Conservation (phyloP, 2,113 vertebrate genomes). For the human (Homo sapiens) region GRCh38 chr7:106036501-106037000, state of each 20-base stretch:
- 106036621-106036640: background rate
- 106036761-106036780: background rate
- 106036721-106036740: background rate
- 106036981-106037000: background rate
- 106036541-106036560: background rate
- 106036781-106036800: background rate
- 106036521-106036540: background rate
- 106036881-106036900: too few species aligned
- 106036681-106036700: background rate
- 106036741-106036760: background rate
- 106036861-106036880: background rate
- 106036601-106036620: background rate
- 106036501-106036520: background rate
- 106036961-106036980: background rate
- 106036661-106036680: background rate
- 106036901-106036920: background rate
- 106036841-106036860: background rate
- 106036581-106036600: background rate
- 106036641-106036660: background rate
- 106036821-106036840: background rate
- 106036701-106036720: background rate
- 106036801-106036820: background rate
- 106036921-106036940: background rate
- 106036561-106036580: background rate
- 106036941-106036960: background rate